Conservation (phyloP, 1,140 invertebrate genomes). For the Meloidogyne hapla region DNA sequence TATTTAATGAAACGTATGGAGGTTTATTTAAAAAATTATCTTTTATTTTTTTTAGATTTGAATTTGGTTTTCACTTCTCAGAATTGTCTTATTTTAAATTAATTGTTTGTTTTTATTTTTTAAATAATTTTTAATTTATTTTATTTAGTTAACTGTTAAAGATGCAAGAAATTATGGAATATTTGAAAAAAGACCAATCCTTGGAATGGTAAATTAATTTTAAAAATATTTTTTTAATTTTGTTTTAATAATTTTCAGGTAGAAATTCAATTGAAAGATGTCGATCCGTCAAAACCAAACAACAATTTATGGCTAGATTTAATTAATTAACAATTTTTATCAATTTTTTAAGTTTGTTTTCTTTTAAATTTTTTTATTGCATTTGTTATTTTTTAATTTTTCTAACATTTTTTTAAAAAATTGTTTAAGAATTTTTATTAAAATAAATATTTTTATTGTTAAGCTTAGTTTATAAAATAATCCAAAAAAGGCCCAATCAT, state of each 20-base stretch:
- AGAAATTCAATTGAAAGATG: constrained; percentile 40
- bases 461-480: background rate
- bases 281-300: constrained; percentile 39
- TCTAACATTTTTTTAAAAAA: background rate
- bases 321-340: background rate
- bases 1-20: constrained; percentile 51
- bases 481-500: background rate
- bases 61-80: constrained; percentile 52
- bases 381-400: background rate
- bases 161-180: constrained; percentile 57
- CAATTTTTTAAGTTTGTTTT: background rate
- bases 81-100: constrained; percentile 56
- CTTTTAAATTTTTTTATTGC: background rate
- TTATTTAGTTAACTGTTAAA: constrained; percentile 49
- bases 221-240: constrained; percentile 27
- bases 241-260: constrained; percentile 29
- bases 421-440: background rate
- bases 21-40: constrained; percentile 10
- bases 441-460: background rate
- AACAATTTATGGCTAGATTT: constrained; percentile 39
- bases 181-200: constrained; percentile 45
- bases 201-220: constrained; percentile 49
- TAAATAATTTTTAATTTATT: background rate
- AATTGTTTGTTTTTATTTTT: background rate
- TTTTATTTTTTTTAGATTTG: constrained; percentile 48